Conservation (phyloP, 2,797 vertebrate species). For the Heterohyrax brucei region DNA sequence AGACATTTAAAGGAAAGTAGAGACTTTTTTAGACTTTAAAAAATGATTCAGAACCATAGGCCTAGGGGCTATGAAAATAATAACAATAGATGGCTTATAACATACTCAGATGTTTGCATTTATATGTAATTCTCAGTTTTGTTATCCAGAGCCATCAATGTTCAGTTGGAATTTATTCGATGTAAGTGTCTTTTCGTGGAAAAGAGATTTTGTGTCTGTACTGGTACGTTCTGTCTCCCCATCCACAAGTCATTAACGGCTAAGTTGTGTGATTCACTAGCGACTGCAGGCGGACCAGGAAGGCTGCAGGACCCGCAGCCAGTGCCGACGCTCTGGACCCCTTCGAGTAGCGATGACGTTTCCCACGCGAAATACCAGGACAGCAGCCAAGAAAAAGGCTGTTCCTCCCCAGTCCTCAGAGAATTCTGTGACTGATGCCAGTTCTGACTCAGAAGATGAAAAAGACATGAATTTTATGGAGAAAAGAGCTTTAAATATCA, state of each 20-base stretch:
- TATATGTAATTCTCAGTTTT: conserved; percentile 46
- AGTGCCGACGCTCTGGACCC: conserved; percentile 81
- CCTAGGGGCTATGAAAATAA: not conserved
- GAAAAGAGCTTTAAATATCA: conserved; percentile 98
- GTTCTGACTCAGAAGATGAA: conserved; percentile 90
- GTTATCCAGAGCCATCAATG: not conserved
- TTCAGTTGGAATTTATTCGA: conserved; percentile 10
- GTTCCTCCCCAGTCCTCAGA: conserved; percentile 66
- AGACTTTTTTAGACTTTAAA: conserved; percentile 46
- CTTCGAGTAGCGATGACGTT: conserved; percentile 97
- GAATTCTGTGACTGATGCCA: conserved; percentile 85
- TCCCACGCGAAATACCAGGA: conserved; percentile 90
- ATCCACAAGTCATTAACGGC: not conserved
- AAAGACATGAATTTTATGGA: conserved; percentile 93
- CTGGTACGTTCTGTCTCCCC: not conserved
- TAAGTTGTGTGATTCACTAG: conserved; percentile 88
- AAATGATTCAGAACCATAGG: not conserved
- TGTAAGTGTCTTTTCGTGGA: conserved; percentile 11
- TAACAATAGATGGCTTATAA: no score
- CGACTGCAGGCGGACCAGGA: conserved; percentile 89
- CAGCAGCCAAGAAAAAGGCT: conserved; percentile 82
- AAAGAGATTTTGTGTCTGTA: conserved; percentile 8
- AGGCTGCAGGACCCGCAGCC: conserved; percentile 85
- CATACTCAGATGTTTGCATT: not conserved
- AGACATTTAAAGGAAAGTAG: conserved; percentile 13